Base-by-base conservation (phyloP, 2,113 vertebrate species). In the Sigmodon hispidus region DNA sequence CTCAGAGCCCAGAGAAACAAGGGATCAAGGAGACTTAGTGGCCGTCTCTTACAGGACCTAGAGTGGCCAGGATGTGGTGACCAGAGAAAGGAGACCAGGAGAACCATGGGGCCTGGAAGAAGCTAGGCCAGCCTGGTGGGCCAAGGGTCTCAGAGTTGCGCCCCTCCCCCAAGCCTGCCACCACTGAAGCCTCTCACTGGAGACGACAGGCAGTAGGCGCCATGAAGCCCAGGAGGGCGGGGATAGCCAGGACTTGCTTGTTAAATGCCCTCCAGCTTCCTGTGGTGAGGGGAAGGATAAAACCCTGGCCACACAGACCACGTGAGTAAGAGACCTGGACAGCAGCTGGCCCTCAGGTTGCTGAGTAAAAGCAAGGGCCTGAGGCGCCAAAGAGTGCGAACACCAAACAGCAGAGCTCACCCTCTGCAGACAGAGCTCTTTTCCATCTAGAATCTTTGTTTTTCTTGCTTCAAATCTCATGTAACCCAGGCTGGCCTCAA, bases 131-230 rank as follows among this genome's bases (percentile, higher is more conserved):
- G 40, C n/a, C 29, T 34, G 80, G 19, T 55, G 0, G 29, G 2
- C 67, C 55, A 36, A 5, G 22, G 87, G 59, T 45, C 84, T 69
- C 50, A 3, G 45, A 55, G 34, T 13, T 0, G 34, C 43, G 83
- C 95, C 96, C 96, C 86, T 92, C 81, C 96, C 96, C 96, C 94
- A 80, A 50, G 48, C 67, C 57, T 1, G 16, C 65, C 63, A 73
- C 36, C 31, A 34, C n/a, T 4, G 0, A 19, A 1, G 10, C 73
- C 40, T 40, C 5, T 6, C 81, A 84, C 52, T n/a, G 88, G 85
- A 43, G 50, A 80, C 94, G 87, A 50, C 57, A 67, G 93, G 88
- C 87, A 93, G 94, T 84, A 94, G 97, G 97, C 87, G 80, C 97
- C 95, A 77, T 0, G 9, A 72, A 52, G 93, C 40, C 75, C 19